Evolutionary conservation across 2,888 invertebrate genomes (phyloP).

Genomic region (Cephalotes varians): DNA sequence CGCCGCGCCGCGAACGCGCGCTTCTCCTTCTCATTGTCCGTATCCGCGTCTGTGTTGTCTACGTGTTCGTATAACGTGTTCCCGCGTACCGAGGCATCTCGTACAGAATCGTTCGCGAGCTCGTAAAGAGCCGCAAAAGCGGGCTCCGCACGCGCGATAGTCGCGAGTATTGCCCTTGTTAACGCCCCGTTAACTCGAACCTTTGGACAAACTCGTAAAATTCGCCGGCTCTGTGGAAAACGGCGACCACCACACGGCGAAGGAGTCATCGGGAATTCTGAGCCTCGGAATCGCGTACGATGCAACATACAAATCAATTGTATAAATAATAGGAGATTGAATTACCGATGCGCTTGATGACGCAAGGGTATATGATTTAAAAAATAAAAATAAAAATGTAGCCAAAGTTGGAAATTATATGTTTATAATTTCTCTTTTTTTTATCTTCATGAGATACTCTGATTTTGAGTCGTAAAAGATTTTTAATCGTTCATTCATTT

Average conservation of each 20-base stretch:
- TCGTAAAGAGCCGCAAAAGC: slow-evolving; percentile 74
- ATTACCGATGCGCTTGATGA: neutral
- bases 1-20: slow-evolving; percentile 38
- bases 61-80: neutral
- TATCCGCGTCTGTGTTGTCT: slow-evolving; percentile 22
- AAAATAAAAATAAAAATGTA: no score
- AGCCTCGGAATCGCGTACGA: neutral
- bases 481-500: slow-evolving; percentile 54
- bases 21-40: slow-evolving; percentile 53
- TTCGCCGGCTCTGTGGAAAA: slow-evolving; percentile 63
- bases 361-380: neutral
- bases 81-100: slow-evolving; percentile 42
- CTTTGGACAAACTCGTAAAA: slow-evolving; percentile 76
- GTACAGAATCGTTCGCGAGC: slow-evolving; percentile 74
- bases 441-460: neutral
- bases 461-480: neutral
- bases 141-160: slow-evolving; percentile 73
- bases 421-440: neutral
- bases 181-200: slow-evolving; percentile 76
- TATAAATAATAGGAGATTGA: neutral
- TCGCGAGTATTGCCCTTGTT: slow-evolving; percentile 75
- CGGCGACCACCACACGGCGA: slow-evolving; percentile 38
- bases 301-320: neutral
- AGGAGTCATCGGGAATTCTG: neutral
- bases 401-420: neutral